Percentiles rank a stretch among this genome's conserved stretches.
These are phyloP conservation scores for Drosophila ohnishii DNA, from an alignment of 1,140 invertebrate species.

Conservation along the genomic window DNA sequence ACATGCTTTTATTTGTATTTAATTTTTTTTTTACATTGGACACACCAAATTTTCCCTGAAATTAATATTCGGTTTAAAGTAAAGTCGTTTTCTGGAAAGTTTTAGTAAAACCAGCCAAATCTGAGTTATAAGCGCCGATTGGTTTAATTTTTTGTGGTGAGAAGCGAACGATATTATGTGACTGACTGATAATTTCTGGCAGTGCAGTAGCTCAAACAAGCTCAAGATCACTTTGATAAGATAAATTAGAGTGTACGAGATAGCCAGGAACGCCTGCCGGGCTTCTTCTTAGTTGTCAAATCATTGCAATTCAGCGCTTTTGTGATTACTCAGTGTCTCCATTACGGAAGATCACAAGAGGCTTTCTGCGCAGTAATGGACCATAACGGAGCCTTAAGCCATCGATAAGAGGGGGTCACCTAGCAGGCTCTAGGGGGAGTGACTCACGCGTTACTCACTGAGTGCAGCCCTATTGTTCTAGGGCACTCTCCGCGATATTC, in stretches of 20 bases:
- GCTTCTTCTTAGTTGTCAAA: slow-evolving; percentile 56
- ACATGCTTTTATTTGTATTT: too few species aligned
- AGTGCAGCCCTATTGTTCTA: slow-evolving; percentile 59
- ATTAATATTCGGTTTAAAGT: too few species aligned
- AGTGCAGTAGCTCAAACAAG: slow-evolving; percentile 45
- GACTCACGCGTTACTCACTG: slow-evolving; percentile 38
- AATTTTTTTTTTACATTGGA: too few species aligned
- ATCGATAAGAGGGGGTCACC: slow-evolving; percentile 51
- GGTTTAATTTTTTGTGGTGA: too few species aligned
- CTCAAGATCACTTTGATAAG: slow-evolving; percentile 78
- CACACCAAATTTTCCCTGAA: too few species aligned
- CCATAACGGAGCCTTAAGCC: not conserved
- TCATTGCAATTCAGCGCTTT: slow-evolving; percentile 68
- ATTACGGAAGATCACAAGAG: not conserved
- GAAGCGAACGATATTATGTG: not conserved
- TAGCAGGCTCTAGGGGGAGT: not conserved
- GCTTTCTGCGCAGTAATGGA: not conserved
- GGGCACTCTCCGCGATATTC: slow-evolving; percentile 47
- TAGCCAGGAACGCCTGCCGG: slow-evolving; percentile 18
- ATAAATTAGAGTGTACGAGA: slow-evolving; percentile 58
- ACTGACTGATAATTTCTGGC: slow-evolving; percentile 13
- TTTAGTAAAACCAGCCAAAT: too few species aligned
- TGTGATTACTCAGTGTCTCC: not conserved
- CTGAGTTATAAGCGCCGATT: too few species aligned
- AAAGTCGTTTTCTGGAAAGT: too few species aligned